Conservation (phyloP, 2,888 invertebrate genomes). For the Platyscelio sp. region DNA sequence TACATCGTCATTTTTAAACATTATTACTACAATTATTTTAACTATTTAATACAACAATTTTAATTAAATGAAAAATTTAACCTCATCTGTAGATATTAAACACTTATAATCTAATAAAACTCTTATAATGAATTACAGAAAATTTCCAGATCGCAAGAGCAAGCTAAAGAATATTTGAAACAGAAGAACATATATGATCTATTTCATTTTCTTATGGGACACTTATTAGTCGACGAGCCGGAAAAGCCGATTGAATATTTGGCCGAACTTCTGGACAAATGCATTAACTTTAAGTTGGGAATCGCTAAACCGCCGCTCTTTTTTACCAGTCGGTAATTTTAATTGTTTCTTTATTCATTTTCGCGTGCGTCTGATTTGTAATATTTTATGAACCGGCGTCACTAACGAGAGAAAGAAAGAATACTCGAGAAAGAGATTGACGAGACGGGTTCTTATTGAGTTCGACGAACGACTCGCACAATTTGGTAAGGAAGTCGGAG, state of each 20-base stretch:
- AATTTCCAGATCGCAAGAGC: constrained; percentile 78
- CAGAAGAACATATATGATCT: constrained; percentile 85
- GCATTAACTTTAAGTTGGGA: constrained; percentile 85
- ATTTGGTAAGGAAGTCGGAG: constrained; percentile 42
- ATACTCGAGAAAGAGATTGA: constrained; percentile 44
- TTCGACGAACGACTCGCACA: constrained; percentile 65
- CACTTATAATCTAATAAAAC: too few relatives aligned
- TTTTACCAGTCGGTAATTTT: constrained; percentile 80
- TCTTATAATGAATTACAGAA: too few relatives aligned
- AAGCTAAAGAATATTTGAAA: constrained; percentile 84
- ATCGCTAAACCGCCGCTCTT: constrained; percentile 85
- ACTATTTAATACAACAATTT: too few relatives aligned
- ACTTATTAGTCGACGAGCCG: constrained; percentile 84
- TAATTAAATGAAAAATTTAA: too few relatives aligned
- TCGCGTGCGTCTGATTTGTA: constrained; percentile 31
- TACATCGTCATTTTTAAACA: too few relatives aligned
- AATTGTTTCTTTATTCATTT: constrained; percentile 16
- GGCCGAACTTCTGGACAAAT: constrained; percentile 84
- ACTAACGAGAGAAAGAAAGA: constrained; percentile 25
- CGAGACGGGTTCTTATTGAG: constrained; percentile 63
- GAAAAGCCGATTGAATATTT: constrained; percentile 85
- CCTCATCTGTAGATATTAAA: too few relatives aligned
- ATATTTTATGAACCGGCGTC: constrained; percentile 20
- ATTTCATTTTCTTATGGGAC: constrained; percentile 85
- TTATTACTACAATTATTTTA: too few relatives aligned